phyloP scores from a whole-genome alignment of 35 echinoderm and acorn worm genomes.

The Apostichopus californicus region DNA sequence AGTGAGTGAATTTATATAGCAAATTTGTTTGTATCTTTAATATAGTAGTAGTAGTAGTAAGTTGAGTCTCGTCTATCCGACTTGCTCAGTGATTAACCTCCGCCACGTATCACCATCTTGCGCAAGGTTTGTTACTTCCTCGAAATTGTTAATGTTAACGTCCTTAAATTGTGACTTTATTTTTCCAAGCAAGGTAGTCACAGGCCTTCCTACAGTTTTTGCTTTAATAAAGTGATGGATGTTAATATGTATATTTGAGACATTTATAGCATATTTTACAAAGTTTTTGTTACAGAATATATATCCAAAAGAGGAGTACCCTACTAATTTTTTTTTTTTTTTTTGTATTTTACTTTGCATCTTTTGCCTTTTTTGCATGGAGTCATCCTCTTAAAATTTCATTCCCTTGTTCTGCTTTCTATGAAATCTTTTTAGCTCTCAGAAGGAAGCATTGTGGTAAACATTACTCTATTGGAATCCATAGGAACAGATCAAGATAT shows the following conservation, averaged over 20 bases:
- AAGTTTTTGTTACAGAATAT: neutral
- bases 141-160: too few species aligned
- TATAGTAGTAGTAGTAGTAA: too few species aligned
- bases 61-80: too few species aligned
- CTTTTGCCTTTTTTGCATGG: neutral
- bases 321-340: too few species aligned
- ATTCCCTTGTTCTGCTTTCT: neutral
- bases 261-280: neutral
- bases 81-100: too few species aligned
- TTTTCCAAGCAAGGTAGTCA: too few species aligned
- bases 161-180: too few species aligned
- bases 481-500: slow-evolving; percentile 37
- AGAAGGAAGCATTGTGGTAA: slow-evolving; percentile 13
- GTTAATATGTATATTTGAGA: too few species aligned
- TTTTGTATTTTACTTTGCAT: neutral
- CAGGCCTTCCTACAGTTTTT: too few species aligned
- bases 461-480: slow-evolving; percentile 10
- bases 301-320: neutral
- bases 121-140: too few species aligned
- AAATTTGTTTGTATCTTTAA: neutral
- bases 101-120: too few species aligned
- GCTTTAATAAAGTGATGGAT: neutral
- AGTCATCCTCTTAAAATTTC: neutral
- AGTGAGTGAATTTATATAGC: neutral
- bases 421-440: neutral